These are phyloP conservation scores for Cisticola juncidis DNA, from an alignment of 2,113 vertebrate species.

Conservation along the genomic window DNA sequence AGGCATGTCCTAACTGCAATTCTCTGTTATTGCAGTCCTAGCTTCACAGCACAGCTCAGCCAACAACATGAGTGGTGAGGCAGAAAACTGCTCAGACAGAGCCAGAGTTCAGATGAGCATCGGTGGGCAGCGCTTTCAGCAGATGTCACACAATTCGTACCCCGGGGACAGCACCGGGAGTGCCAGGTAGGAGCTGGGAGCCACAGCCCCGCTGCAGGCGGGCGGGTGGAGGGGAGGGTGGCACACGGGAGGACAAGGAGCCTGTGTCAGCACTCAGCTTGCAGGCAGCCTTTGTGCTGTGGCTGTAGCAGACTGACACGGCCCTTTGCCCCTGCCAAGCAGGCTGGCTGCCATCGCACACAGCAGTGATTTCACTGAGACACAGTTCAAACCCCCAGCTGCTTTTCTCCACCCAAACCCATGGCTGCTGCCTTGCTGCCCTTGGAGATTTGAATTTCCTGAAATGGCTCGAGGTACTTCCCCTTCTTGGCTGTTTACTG, in stretches of 20 bases:
- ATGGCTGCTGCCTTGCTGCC: not conserved
- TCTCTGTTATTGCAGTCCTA: not conserved
- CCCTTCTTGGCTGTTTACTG: not conserved
- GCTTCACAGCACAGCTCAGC: slow-evolving; percentile 6
- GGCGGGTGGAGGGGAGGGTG: not conserved
- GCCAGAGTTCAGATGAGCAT: not conserved
- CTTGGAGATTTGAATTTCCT: not conserved
- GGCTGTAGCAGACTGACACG: not conserved
- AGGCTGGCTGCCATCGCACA: not conserved
- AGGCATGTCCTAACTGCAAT: not conserved
- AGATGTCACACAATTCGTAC: not conserved
- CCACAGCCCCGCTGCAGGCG: not conserved
- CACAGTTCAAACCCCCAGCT: not conserved
- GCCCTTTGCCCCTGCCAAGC: not conserved
- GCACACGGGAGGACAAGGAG: not conserved
- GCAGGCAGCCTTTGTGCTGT: not conserved
- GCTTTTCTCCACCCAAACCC: not conserved
- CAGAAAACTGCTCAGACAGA: slow-evolving; percentile 5
- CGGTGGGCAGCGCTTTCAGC: not conserved
- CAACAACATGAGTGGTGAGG: slow-evolving; percentile 13
- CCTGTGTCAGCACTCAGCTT: not conserved
- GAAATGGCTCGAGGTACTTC: not conserved
- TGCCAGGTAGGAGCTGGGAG: slow-evolving; percentile 7
- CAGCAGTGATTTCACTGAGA: not conserved
- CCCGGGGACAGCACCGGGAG: not conserved